Conservation (phyloP, 2,888 invertebrate species). For the Sthenelais limicola region DNA sequence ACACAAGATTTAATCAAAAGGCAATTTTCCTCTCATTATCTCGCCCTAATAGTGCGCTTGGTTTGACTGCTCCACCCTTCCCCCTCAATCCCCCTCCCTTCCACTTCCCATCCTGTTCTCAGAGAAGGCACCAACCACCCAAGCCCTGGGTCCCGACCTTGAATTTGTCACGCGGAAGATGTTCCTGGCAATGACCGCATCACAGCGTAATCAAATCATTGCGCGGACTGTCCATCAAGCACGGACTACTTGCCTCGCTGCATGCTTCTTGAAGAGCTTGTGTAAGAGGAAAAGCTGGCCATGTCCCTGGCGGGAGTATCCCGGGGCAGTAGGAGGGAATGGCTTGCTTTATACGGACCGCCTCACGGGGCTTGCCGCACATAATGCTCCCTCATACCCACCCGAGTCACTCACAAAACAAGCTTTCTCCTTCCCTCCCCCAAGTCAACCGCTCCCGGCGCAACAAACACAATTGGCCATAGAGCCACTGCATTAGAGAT, state of each 20-base stretch:
- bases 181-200: conserved; percentile 30
- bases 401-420: background rate
- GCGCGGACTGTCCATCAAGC: conserved; percentile 29
- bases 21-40: conserved; percentile 39
- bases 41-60: conserved; percentile 19
- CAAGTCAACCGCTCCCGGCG: background rate
- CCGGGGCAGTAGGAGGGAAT: background rate
- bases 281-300: too few species aligned
- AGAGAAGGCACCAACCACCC: too few species aligned
- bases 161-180: conserved; percentile 32
- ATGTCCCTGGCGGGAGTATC: conserved; percentile 9
- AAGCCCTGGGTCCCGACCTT: conserved; percentile 29
- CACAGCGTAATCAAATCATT: conserved; percentile 32
- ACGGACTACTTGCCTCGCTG: too few species aligned
- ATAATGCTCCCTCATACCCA: background rate
- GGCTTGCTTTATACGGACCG: background rate
- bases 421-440: background rate
- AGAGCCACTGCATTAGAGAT: conserved; percentile 30
- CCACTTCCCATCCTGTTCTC: conserved; percentile 2
- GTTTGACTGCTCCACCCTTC: conserved; percentile 8
- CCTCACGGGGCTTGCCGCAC: background rate
- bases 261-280: too few species aligned
- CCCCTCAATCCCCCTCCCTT: background rate
- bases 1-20: conserved; percentile 41
- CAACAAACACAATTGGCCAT: conserved; percentile 30